Conservation (phyloP, 2,113 vertebrate species). For the Pontoporia blainvillei region DNA sequence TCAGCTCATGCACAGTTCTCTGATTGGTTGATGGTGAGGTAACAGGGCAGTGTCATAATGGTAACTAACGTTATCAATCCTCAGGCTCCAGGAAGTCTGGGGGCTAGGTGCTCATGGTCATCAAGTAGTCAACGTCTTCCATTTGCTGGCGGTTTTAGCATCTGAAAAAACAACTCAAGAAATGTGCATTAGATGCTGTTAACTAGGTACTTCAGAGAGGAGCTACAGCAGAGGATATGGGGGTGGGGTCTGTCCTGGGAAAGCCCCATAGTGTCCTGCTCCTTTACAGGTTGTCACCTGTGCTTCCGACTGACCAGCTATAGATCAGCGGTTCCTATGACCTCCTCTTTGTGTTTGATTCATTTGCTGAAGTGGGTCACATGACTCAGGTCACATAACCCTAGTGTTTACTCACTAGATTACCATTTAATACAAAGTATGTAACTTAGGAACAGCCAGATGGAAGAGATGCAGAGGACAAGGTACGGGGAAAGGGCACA, state of each 20-base stretch:
- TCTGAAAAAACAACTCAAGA: not conserved
- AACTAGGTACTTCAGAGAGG: not conserved
- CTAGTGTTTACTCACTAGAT: not conserved
- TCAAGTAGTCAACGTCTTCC: not conserved
- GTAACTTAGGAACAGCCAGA: not conserved
- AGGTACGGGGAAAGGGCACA: not conserved
- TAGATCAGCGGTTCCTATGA: not conserved
- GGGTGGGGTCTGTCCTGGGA: not conserved
- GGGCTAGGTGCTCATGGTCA: not conserved
- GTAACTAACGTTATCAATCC: not conserved
- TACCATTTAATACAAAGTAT: not conserved
- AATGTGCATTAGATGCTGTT: not conserved
- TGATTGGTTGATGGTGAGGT: not conserved
- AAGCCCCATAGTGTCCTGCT: not conserved
- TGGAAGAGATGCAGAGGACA: not conserved
- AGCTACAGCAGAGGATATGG: rapidly evolving
- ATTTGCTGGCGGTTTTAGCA: not conserved
- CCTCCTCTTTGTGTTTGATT: not conserved
- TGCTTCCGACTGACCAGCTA: not conserved
- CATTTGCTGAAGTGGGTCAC: not conserved
- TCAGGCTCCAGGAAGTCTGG: not conserved
- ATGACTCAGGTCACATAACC: not conserved
- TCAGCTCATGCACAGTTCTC: not conserved
- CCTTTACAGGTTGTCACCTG: not conserved
- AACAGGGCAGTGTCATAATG: not conserved